Evolutionary conservation across 1,140 invertebrate species (phyloP), one percentile per base, ranked within the genome.

Genomic region (Penaeus indicus): DNA sequence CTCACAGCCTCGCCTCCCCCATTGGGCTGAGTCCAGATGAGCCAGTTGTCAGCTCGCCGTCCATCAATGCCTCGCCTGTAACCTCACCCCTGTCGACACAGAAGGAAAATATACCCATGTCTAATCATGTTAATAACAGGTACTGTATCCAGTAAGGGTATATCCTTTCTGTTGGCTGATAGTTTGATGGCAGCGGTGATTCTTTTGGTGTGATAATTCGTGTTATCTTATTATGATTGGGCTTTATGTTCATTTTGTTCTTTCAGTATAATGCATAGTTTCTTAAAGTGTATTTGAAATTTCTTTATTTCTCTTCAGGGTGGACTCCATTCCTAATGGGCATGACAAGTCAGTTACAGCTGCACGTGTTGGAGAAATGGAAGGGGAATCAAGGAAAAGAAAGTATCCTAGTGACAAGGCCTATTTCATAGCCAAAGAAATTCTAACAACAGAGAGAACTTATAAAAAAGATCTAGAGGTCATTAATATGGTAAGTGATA

Each of bases 391-490:
- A 27, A 88, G 81, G 69, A 88, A 88, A 54, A 67, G 90, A 47
- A 89, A 89, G 82, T 95, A 95, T 92, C 95, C 96, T 22, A 95
- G 94, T 3, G 97, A 99, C 91, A 95, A 96, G 92, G 95, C 96
- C 22, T 99, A 98, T 93, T 99, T 96, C 92, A 96, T 99, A 91
- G 96, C 97, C 67, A 98, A 98, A 93, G 98, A 99, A 93, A 93
- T 99, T 82, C 94, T 99, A 11, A 98, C 98, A 97, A 99, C 97
- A 1, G 98, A 99, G 92, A 93, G 98, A 89, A 99, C 98, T 0
- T 99, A 98, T 93, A 97, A 97, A 92, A 97, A 98, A 91, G 97
- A 99, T 92, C 93, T 99, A 90, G 97, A 98, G 93, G 96, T 99
- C 64, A 95, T 99, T 85, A 97, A 97, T 92, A 94, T 96, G 91